These are phyloP conservation scores for Rhinichthys osculus DNA, from an alignment of 2,797 vertebrate genomes.

Conservation along the genomic window DNA sequence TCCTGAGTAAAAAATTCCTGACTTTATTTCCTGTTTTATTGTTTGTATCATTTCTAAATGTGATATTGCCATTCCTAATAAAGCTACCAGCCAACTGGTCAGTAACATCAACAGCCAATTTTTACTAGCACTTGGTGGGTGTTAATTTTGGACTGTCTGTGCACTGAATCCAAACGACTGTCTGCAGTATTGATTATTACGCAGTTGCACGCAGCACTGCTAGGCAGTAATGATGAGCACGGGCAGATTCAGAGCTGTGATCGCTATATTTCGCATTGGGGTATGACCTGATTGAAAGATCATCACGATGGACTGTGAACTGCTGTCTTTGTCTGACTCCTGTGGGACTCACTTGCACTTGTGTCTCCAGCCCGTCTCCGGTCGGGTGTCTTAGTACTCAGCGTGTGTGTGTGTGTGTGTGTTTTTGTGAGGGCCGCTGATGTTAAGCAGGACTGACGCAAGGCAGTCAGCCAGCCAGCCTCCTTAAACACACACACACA, in stretches of 20 bases:
- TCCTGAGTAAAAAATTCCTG: not conserved
- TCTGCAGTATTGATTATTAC: constrained; percentile 19
- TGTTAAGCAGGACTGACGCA: constrained; percentile 60
- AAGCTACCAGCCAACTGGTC: constrained; percentile 16
- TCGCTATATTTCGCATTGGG: not conserved
- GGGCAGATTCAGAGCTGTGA: not conserved
- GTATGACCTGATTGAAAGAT: constrained; percentile 15
- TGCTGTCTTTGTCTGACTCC: constrained; percentile 27
- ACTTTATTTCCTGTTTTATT: not conserved
- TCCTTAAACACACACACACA: constrained; percentile 6
- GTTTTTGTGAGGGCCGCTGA: constrained; percentile 35
- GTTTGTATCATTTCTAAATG: not conserved
- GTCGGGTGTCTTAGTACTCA: constrained; percentile 25
- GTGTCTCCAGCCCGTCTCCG: constrained; percentile 28
- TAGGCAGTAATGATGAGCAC: not conserved
- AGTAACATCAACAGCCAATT: not conserved
- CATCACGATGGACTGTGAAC: constrained; percentile 11
- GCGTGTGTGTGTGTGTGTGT: constrained; percentile 18
- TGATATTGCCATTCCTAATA: constrained; percentile 2
- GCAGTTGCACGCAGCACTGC: not conserved
- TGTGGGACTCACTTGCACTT: constrained; percentile 37
- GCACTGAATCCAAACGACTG: constrained; percentile 8
- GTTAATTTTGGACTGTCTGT: not conserved
- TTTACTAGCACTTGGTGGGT: constrained; percentile 3
- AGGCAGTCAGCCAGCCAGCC: constrained; percentile 53